A percentile compares a stretch with the other conserved stretches of the same genome.
These are phyloP conservation scores for Acrocephalus scirpaceus DNA, from an alignment of 2,797 vertebrate genomes.

Conservation along the genomic window DNA sequence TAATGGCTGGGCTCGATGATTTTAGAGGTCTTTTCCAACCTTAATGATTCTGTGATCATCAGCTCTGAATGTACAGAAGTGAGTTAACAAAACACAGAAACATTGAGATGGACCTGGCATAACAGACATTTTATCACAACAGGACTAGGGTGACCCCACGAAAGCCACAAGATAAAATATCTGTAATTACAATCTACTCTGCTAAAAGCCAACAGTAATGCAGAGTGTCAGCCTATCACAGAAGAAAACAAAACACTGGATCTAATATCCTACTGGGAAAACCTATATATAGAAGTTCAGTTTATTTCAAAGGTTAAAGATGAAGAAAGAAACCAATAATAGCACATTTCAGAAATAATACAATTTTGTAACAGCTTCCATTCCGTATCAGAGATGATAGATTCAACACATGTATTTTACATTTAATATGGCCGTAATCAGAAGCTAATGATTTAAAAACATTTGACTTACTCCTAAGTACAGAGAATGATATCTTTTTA, in stretches of 20 bases:
- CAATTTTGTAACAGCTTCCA: background rate
- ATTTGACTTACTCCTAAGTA: background rate
- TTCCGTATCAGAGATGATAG: background rate
- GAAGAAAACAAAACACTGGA: background rate
- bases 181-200: background rate
- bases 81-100: background rate
- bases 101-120: background rate
- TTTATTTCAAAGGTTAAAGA: background rate
- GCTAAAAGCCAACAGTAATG: background rate
- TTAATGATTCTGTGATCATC: background rate
- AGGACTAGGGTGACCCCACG: background rate
- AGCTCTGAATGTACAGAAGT: background rate
- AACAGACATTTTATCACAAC: background rate
- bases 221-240: background rate
- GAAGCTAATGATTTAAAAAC: background rate
- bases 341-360: background rate
- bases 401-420: background rate
- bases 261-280: background rate
- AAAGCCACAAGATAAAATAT: background rate
- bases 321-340: background rate
- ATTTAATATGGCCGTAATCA: background rate
- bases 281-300: background rate
- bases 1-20: background rate
- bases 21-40: background rate
- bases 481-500: background rate